These are phyloP conservation scores for Thymallus thymallus DNA, from an alignment of 2,113 vertebrate species.

Conservation along the genomic window DNA sequence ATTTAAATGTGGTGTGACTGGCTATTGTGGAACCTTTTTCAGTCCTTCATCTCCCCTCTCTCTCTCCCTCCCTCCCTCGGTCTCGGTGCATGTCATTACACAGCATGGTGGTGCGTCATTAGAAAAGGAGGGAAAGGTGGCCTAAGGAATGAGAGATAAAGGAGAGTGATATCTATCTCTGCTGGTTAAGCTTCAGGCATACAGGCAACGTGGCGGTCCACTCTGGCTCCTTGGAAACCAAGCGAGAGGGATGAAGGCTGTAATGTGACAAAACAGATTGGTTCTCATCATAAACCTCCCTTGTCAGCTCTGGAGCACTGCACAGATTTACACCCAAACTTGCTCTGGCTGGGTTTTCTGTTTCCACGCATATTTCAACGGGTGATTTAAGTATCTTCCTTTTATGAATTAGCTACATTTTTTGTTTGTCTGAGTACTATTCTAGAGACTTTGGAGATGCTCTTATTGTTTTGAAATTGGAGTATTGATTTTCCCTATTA, in stretches of 20 bases:
- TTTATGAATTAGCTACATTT: too few relatives aligned
- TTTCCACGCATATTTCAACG: too few relatives aligned
- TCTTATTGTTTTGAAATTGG: too few relatives aligned
- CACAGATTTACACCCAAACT: conserved; percentile 33
- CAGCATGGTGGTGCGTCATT: conserved; percentile 32
- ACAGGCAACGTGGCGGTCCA: conserved; percentile 25
- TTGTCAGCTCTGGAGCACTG: conserved; percentile 37
- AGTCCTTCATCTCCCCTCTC: conserved; percentile 31
- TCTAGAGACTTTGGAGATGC: too few relatives aligned
- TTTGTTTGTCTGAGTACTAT: too few relatives aligned
- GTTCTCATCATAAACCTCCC: conserved; percentile 51
- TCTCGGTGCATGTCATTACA: conserved; percentile 35
- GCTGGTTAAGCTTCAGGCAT: conserved; percentile 27
- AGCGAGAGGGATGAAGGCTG: conserved; percentile 44
- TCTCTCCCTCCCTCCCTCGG: conserved; percentile 30
- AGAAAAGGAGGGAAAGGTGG: conserved; percentile 42
- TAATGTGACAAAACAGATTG: conserved; percentile 57
- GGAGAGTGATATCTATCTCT: conserved; percentile 41
- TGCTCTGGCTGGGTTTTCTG: too few relatives aligned
- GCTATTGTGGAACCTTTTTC: conserved; percentile 45
- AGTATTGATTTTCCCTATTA: too few relatives aligned
- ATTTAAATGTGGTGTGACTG: conserved; percentile 54
- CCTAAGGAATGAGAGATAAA: conserved; percentile 39
- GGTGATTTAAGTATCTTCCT: too few relatives aligned
- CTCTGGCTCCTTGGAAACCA: conserved; percentile 40